These are phyloP conservation scores for Calliopsis andreniformis DNA, from an alignment of 1,140 invertebrate species.

Conservation along the genomic window DNA sequence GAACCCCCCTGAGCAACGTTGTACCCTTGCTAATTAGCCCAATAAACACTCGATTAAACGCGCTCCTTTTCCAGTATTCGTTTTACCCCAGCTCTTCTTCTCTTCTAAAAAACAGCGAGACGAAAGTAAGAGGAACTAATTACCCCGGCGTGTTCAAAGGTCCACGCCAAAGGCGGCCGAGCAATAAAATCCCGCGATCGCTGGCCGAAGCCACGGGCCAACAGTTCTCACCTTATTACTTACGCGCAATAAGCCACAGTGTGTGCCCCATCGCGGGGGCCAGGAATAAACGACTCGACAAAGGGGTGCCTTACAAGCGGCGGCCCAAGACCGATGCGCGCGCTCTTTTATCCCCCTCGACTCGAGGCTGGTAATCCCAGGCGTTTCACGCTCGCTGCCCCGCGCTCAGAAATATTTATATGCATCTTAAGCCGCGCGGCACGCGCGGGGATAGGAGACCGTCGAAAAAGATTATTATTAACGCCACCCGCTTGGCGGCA, in stretches of 20 bases:
- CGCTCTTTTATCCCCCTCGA: conserved; percentile 41
- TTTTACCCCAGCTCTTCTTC: no score
- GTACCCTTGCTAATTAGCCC: neutral
- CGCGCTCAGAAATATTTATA: conserved; percentile 68
- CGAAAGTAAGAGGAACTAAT: neutral
- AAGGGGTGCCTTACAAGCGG: conserved; percentile 30
- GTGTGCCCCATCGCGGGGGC: conserved; percentile 3
- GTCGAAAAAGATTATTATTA: conserved; percentile 70
- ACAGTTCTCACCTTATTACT: conserved; percentile 49
- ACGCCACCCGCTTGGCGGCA: conserved; percentile 53
- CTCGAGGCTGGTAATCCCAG: conserved; percentile 51
- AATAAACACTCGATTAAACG: no score
- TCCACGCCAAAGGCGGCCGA: no score
- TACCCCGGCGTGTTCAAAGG: neutral
- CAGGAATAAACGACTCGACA: conserved; percentile 41
- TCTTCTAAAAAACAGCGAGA: no score
- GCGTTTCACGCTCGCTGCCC: conserved; percentile 55
- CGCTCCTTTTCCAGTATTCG: no score
- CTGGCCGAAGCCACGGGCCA: conserved; percentile 22
- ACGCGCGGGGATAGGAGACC: conserved; percentile 38
- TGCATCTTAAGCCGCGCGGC: conserved; percentile 61
- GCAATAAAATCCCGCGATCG: conserved; percentile 14
- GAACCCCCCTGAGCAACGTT: no score
- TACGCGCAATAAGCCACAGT: conserved; percentile 7
- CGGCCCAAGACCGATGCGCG: conserved; percentile 49